Conservation (phyloP, 2,888 invertebrate species). For the Alcis repandata region DNA sequence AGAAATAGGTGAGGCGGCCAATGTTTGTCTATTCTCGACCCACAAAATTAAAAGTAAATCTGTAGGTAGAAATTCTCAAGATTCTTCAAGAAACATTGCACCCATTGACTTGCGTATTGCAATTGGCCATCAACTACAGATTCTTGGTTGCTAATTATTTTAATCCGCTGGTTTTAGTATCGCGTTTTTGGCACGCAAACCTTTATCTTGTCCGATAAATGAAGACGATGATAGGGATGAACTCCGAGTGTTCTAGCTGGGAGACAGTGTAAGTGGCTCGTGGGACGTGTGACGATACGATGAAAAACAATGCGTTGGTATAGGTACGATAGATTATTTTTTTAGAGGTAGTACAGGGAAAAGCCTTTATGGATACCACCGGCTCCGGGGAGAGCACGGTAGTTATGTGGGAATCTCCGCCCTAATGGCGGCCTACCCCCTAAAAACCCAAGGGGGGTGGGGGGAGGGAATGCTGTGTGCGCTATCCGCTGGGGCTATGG, state of each 20-base stretch:
- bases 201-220: conserved; percentile 30
- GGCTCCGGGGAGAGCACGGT: no score
- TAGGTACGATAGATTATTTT: no score
- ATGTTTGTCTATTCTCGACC: conserved; percentile 1
- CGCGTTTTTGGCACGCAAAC: conserved; percentile 41
- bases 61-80: conserved; percentile 11
- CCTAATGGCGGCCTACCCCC: no score
- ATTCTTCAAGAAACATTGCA: conserved; percentile 45
- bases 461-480: no score
- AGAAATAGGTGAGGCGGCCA: conserved; percentile 3
- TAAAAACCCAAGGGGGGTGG: no score
- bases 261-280: conserved; percentile 6
- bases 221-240: conserved; percentile 23
- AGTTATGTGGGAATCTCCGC: no score
- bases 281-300: background rate
- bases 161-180: conserved; percentile 38
- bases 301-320: no score
- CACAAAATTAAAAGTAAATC: conserved; percentile 11
- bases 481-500: no score
- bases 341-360: no score
- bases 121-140: conserved; percentile 32
- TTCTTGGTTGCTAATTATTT: conserved; percentile 36
- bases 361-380: no score
- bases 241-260: conserved; percentile 1
- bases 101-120: conserved; percentile 36